phyloP scores from a whole-genome alignment of 2,888 invertebrate species.

The Actias luna region DNA sequence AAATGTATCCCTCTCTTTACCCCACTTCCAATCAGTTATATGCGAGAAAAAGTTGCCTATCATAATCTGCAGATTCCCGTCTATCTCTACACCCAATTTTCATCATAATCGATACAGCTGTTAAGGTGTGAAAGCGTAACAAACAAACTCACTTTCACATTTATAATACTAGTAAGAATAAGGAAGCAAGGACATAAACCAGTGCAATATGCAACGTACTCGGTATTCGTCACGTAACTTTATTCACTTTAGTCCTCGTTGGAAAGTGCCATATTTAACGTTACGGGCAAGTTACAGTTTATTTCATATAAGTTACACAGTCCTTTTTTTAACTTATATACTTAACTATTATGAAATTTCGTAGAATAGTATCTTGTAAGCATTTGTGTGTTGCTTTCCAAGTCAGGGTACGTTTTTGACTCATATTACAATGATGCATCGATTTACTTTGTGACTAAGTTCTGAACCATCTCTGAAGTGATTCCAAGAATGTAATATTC shows the following conservation, averaged over 20 bases:
- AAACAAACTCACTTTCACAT: no score
- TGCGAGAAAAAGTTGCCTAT: no score
- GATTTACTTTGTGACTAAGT: slow-evolving; percentile 7
- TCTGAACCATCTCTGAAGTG: slow-evolving; percentile 1
- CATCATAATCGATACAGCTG: no score
- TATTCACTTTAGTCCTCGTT: neutral
- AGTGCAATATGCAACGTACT: neutral
- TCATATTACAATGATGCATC: slow-evolving; percentile 9
- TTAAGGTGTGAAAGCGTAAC: no score
- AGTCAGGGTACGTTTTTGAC: slow-evolving; percentile 3
- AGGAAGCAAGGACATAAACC: no score
- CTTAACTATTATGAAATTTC: neutral
- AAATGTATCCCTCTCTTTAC: no score
- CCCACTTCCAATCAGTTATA: no score
- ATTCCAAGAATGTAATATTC: neutral
- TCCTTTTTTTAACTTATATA: no score
- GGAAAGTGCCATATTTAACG: neutral
- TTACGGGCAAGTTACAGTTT: neutral
- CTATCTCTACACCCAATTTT: no score
- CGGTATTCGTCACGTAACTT: neutral
- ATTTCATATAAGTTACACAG: neutral
- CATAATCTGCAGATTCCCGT: no score
- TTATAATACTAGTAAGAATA: no score
- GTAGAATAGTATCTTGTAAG: neutral
- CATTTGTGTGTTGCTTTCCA: neutral